A percentile compares a stretch with the other conserved stretches of the same genome.
phyloP scores from a whole-genome alignment of 2,797 vertebrate species.

The Chromis chromis region DNA sequence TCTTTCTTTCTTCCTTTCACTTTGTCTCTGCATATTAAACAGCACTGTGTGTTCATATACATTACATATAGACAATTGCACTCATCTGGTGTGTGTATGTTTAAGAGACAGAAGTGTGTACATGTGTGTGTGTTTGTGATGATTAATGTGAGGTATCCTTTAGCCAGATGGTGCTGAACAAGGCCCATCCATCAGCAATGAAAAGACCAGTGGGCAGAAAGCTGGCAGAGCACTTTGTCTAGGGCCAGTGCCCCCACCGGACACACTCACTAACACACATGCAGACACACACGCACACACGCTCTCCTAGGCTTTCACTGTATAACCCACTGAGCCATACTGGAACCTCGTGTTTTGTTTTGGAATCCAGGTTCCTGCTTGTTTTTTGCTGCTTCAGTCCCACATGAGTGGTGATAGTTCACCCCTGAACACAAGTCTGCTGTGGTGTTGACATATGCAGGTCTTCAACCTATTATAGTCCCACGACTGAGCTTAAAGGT shows the following conservation, averaged over 20 bases:
- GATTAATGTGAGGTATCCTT: slow-evolving; percentile 83
- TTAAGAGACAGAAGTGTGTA: slow-evolving; percentile 24
- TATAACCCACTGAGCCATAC: slow-evolving; percentile 59
- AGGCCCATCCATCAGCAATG: slow-evolving; percentile 82
- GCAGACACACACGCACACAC: slow-evolving; percentile 24
- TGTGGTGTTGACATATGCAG: slow-evolving; percentile 8
- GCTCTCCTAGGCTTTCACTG: slow-evolving; percentile 49
- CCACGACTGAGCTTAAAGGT: slow-evolving; percentile 17
- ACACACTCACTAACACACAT: slow-evolving; percentile 52
- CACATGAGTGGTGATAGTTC: slow-evolving; percentile 27
- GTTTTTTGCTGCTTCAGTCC: slow-evolving; percentile 20
- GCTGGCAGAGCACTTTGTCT: slow-evolving; percentile 81
- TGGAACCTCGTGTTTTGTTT: slow-evolving; percentile 57
- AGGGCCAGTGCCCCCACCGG: slow-evolving; percentile 73
- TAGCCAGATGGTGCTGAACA: slow-evolving; percentile 83
- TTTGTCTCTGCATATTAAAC: slow-evolving; percentile 25
- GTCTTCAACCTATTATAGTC: slow-evolving; percentile 4
- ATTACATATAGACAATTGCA: slow-evolving; percentile 49
- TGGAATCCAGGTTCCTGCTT: slow-evolving; percentile 33
- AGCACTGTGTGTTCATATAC: slow-evolving; percentile 26
- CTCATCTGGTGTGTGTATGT: slow-evolving; percentile 47
- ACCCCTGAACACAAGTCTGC: slow-evolving; percentile 13
- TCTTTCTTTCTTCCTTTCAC: neutral
- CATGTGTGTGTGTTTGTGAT: slow-evolving; percentile 65
- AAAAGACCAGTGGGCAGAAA: slow-evolving; percentile 83